Evolutionary conservation across 2,113 vertebrate species (phyloP).

Genomic region (Trichechus manatus): DNA sequence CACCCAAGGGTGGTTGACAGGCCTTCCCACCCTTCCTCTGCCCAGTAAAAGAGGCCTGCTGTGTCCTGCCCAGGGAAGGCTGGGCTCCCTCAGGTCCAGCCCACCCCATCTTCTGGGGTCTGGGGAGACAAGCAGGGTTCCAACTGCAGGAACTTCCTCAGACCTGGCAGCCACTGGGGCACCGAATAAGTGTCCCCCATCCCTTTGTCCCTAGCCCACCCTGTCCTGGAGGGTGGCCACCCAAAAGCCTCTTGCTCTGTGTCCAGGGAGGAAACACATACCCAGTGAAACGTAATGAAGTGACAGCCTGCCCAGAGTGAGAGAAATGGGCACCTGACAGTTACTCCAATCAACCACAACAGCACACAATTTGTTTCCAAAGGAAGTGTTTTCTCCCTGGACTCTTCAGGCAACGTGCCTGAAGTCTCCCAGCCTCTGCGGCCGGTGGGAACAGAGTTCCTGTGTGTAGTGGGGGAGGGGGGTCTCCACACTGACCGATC

Average conservation of each 20-base stretch:
- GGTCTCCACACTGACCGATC: background rate
- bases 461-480: background rate
- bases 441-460: too few relatives aligned
- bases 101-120: background rate
- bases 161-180: background rate
- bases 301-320: background rate
- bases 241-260: slow-evolving; percentile 53
- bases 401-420: background rate
- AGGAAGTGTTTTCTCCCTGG: background rate
- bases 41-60: too few relatives aligned
- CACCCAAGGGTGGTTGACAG: background rate
- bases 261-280: slow-evolving; percentile 56
- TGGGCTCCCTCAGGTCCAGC: background rate
- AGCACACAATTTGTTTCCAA: background rate
- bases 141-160: slow-evolving; percentile 46
- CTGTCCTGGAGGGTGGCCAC: background rate
- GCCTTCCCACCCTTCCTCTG: background rate
- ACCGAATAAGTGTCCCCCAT: background rate
- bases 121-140: too few relatives aligned
- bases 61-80: background rate
- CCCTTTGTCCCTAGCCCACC: slow-evolving; percentile 31
- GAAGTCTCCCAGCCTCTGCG: background rate
- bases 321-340: background rate
- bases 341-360: background rate
- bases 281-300: slow-evolving; percentile 38